phyloP scores from a whole-genome alignment of 1,140 invertebrate species.

The Cyclina sinensis region DNA sequence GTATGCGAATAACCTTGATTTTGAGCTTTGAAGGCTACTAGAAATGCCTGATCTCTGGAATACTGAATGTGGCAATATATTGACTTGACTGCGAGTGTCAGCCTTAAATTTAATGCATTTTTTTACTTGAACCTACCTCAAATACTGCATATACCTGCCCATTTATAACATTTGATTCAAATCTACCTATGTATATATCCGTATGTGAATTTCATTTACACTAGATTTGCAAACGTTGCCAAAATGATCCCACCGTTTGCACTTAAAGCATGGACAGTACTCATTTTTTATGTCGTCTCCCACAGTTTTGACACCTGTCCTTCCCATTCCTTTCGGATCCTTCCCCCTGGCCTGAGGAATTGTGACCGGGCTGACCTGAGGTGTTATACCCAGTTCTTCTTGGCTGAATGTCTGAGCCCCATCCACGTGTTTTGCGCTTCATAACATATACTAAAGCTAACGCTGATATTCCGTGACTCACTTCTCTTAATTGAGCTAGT shows the following conservation, averaged over 20 bases:
- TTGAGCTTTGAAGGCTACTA: too few relatives aligned
- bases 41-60: too few relatives aligned
- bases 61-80: too few relatives aligned
- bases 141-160: not conserved
- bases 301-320: not conserved
- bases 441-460: too few relatives aligned
- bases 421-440: too few relatives aligned
- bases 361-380: too few relatives aligned
- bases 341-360: too few relatives aligned
- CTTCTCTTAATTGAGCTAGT: not conserved
- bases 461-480: not conserved
- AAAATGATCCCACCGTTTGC: conserved; percentile 11
- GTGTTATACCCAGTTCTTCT: not conserved
- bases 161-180: not conserved
- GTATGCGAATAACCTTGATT: too few relatives aligned
- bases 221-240: not conserved
- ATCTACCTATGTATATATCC: not conserved
- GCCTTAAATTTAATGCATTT: not conserved
- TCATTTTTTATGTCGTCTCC: not conserved
- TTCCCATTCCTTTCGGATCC: too few relatives aligned
- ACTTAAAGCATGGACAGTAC: not conserved
- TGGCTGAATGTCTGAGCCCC: not conserved
- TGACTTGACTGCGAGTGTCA: too few relatives aligned
- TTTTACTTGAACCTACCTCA: not conserved
- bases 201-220: too few relatives aligned